Evolutionary conservation across 2,888 invertebrate species (phyloP).

Genomic region (Oxytorus armatus): DNA sequence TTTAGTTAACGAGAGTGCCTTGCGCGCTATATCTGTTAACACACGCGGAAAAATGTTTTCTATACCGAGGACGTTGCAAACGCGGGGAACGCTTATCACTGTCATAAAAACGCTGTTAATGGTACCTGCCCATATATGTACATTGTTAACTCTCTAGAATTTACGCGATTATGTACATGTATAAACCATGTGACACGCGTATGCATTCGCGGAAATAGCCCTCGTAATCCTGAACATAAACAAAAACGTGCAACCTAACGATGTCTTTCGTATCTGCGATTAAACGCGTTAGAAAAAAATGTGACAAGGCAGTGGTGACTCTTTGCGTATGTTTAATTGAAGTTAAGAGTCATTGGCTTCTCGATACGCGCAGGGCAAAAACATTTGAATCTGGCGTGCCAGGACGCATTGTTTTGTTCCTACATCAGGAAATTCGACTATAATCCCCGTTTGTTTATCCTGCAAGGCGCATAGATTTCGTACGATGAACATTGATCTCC

Average conservation of each 20-base stretch:
- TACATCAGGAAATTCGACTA: too few species aligned
- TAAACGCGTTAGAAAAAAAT: neutral
- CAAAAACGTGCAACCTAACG: neutral
- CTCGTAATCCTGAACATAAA: conserved; percentile 46
- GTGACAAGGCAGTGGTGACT: neutral
- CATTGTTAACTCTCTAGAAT: conserved; percentile 58
- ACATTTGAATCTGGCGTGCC: neutral
- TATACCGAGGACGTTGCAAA: conserved; percentile 58
- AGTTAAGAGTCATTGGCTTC: conserved; percentile 9
- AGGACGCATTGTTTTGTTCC: neutral
- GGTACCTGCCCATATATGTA: conserved; percentile 21
- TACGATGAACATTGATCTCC: too few species aligned
- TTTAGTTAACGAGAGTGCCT: conserved; percentile 70
- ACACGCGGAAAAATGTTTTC: conserved; percentile 13
- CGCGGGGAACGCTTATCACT: conserved; percentile 70
- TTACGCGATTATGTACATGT: conserved; percentile 64
- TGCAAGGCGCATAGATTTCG: too few species aligned
- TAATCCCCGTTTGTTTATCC: too few species aligned
- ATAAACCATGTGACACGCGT: conserved; percentile 47
- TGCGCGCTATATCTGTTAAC: neutral
- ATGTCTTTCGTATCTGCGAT: neutral
- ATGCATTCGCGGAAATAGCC: conserved; percentile 42
- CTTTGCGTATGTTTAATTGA: conserved; percentile 10
- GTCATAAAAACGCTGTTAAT: conserved; percentile 67
- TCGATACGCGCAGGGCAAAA: conserved; percentile 2